Evolutionary conservation across 92 coral and sea anemone genomes (phyloP).

Genomic region (Actinostola sp.): DNA sequence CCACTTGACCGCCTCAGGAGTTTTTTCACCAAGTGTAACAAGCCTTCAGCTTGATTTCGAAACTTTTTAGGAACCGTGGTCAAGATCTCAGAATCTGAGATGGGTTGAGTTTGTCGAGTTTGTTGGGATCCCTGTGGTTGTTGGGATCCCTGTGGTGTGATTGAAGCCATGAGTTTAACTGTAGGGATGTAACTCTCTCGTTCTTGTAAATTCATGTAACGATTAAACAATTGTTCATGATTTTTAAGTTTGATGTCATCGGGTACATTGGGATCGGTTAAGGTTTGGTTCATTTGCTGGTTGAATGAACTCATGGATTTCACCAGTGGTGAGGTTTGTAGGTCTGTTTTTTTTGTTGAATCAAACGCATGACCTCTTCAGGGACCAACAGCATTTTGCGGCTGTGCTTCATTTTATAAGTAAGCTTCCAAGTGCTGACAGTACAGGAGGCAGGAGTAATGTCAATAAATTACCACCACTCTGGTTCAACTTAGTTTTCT

Average conservation of each 20-base stretch:
- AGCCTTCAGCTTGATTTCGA: neutral
- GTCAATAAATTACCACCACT: too few relatives aligned
- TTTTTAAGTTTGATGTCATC: neutral
- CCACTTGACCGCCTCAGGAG: neutral
- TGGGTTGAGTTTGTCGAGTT: neutral
- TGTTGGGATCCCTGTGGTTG: neutral
- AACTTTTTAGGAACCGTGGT: neutral
- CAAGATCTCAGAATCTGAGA: neutral
- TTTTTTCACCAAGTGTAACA: neutral
- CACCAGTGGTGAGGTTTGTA: constrained; percentile 13
- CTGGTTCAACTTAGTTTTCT: too few relatives aligned
- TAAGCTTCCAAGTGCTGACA: too few relatives aligned
- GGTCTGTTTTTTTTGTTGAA: neutral
- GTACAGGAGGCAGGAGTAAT: too few relatives aligned
- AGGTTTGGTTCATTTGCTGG: neutral
- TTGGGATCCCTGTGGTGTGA: neutral
- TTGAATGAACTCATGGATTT: constrained; percentile 12
- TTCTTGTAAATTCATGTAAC: neutral
- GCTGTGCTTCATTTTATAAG: too few relatives aligned
- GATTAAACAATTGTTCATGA: neutral
- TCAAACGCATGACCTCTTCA: too few relatives aligned
- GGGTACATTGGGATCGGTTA: neutral
- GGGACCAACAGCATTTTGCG: too few relatives aligned
- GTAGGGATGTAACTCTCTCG: neutral
- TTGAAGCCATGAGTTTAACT: neutral